Evolutionary conservation across 2,113 vertebrate genomes (phyloP).

Genomic region (Phylloscopus whistleri): DNA sequence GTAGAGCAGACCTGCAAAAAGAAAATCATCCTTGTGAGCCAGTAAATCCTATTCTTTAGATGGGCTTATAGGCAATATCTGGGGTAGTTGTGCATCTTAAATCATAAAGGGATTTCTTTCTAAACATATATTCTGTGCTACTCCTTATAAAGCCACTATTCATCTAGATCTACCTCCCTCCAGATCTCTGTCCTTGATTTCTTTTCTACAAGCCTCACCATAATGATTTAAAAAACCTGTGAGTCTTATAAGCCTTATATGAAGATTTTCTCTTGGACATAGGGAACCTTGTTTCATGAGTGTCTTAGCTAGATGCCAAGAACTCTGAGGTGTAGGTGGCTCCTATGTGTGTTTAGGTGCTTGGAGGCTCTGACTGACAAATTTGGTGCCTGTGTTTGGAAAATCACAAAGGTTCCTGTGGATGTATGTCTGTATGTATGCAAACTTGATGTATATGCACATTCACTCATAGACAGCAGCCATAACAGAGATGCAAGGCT

Average conservation of each 20-base stretch:
- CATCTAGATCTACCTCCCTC: neutral
- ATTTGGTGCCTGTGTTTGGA: neutral
- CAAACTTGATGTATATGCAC: neutral
- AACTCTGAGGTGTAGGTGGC: neutral
- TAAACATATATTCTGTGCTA: neutral
- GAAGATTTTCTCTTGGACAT: neutral
- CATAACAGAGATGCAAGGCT: neutral
- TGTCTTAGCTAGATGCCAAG: neutral
- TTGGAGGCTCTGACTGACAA: neutral
- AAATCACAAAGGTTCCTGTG: neutral
- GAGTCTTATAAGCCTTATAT: neutral
- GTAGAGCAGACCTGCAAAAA: neutral
- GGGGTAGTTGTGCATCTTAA: neutral
- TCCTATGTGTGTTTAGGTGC: neutral
- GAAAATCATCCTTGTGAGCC: neutral
- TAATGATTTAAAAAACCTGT: neutral
- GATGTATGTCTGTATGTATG: neutral
- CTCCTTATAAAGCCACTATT: neutral
- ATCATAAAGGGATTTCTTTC: neutral
- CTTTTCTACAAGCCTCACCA: neutral
- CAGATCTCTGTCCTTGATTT: neutral
- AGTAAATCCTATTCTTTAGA: neutral
- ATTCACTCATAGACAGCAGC: neutral
- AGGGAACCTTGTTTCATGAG: neutral
- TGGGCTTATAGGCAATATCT: neutral